Percentiles rank a stretch among this genome's conserved stretches.
phyloP scores from a whole-genome alignment of 92 coral and sea anemone genomes.

The Ricordea florida region DNA sequence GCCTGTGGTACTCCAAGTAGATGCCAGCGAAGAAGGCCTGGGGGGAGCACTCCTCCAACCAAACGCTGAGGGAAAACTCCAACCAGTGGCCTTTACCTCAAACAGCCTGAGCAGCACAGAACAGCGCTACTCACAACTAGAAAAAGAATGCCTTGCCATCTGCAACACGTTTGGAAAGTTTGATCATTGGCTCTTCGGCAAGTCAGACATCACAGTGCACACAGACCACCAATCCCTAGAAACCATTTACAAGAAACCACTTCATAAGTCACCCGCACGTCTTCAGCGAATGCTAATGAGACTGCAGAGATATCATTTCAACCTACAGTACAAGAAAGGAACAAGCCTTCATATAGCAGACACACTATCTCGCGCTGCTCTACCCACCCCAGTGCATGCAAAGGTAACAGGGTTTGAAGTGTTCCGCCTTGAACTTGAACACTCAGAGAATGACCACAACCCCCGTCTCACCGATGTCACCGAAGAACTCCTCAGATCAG shows the following conservation, averaged over 20 bases:
- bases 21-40: constrained; percentile 28
- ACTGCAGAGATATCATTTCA: constrained; percentile 47
- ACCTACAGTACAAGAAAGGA: constrained; percentile 35
- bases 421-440: constrained; percentile 23
- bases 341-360: constrained; percentile 49
- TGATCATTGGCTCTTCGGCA: constrained; percentile 58
- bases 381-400: constrained; percentile 45
- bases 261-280: constrained; percentile 52
- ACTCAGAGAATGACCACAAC: not conserved
- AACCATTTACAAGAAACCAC: constrained; percentile 44
- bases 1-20: constrained; percentile 39
- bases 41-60: constrained; percentile 55
- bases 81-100: constrained; percentile 45
- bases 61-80: constrained; percentile 17
- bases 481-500: constrained; percentile 6
- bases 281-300: constrained; percentile 60
- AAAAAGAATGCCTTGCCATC: constrained; percentile 63
- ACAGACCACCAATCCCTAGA: constrained; percentile 51
- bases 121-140: constrained; percentile 44
- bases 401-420: constrained; percentile 58
- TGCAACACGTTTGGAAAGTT: constrained; percentile 56
- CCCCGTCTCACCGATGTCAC: constrained; percentile 25
- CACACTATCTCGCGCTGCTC: constrained; percentile 47
- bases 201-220: constrained; percentile 46
- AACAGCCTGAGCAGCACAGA: constrained; percentile 52